Percentiles rank a stretch among this genome's conserved stretches.
These are phyloP conservation scores for Oryctes rhinoceros DNA, from an alignment of 1,140 invertebrate genomes.

Conservation along the genomic window DNA sequence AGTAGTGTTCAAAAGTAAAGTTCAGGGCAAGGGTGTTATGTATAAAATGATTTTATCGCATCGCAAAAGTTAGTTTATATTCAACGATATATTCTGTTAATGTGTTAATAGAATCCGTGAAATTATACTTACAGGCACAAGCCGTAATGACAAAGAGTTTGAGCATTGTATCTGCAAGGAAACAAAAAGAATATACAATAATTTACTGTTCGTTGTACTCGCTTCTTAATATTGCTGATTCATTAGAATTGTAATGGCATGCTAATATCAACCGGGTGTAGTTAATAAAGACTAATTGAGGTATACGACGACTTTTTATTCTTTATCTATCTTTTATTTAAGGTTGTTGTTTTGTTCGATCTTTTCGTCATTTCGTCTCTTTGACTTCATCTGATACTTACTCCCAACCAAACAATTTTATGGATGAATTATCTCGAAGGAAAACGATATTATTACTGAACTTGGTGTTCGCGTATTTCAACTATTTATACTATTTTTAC, in stretches of 20 bases:
- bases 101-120: background rate
- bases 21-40: no score
- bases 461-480: conserved; percentile 17
- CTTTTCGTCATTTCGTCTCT: background rate
- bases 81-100: no score
- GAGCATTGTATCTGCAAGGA: conserved; percentile 23
- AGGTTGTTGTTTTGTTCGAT: background rate
- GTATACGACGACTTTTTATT: background rate
- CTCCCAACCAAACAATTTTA: background rate
- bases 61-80: no score
- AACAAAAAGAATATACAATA: background rate
- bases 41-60: no score
- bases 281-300: background rate
- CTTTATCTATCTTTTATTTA: background rate
- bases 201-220: no score
- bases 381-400: background rate
- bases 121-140: conserved; percentile 30
- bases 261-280: background rate
- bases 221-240: background rate
- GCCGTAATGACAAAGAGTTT: background rate
- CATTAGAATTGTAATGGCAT: background rate
- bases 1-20: no score
- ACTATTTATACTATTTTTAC: conserved; percentile 37
- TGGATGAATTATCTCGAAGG: background rate
- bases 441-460: conserved; percentile 16